phyloP scores from a whole-genome alignment of 2,113 vertebrate genomes.

The Bubo bubo region DNA sequence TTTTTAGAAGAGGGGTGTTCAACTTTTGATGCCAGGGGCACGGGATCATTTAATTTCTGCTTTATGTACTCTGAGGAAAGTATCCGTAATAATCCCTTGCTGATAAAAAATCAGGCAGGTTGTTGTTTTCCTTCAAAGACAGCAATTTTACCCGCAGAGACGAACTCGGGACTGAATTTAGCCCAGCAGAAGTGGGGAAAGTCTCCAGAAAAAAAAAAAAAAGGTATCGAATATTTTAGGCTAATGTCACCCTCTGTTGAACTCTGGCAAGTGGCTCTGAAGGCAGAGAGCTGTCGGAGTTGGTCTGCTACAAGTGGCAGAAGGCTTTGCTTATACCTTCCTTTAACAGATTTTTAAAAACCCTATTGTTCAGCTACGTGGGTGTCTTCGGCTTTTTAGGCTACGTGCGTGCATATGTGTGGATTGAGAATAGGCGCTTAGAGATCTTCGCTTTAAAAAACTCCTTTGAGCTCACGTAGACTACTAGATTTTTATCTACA shows the following conservation, averaged over 20 bases:
- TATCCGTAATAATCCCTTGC: not conserved
- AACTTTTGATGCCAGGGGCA: not conserved
- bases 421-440: not conserved
- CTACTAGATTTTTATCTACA: not conserved
- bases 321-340: not conserved
- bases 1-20: not conserved
- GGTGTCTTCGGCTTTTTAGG: not conserved
- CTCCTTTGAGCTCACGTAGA: not conserved
- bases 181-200: not conserved
- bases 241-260: constrained; percentile 29
- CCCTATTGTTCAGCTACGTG: not conserved
- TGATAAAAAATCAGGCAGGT: not conserved
- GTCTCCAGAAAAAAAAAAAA: not conserved
- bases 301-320: not conserved
- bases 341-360: not conserved
- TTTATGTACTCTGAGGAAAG: not conserved
- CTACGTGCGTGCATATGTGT: not conserved
- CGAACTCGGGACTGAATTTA: not conserved
- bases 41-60: not conserved
- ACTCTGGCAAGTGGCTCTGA: constrained; percentile 1
- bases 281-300: not conserved
- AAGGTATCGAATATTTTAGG: constrained; percentile 11
- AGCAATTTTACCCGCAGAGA: not conserved
- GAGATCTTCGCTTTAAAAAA: not conserved
- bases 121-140: not conserved